phyloP scores from a whole-genome alignment of 2,113 vertebrate genomes.

The Corvus cornix region DNA sequence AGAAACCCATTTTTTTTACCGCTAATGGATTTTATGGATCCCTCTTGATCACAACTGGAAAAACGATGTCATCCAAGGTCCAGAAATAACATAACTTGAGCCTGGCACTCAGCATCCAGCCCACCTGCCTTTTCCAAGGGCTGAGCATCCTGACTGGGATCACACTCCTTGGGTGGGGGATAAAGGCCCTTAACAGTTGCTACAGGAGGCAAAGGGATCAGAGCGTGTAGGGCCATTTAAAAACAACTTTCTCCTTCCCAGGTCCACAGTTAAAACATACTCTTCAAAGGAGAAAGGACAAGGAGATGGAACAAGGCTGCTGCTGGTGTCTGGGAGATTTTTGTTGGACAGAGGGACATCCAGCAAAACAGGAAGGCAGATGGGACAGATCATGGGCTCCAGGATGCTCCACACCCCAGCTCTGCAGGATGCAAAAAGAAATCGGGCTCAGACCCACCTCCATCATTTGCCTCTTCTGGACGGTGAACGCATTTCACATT shows the following conservation, averaged over 20 bases:
- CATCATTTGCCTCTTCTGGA: constrained; percentile 28
- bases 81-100: constrained; percentile 67
- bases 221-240: neutral
- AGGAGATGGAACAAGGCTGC: neutral
- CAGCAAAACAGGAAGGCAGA: neutral
- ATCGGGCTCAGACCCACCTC: neutral
- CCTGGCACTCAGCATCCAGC: constrained; percentile 30
- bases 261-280: neutral
- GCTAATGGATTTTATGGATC: constrained; percentile 62
- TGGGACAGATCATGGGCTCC: neutral
- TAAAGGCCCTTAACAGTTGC: neutral
- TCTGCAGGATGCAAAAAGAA: neutral
- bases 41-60: constrained; percentile 59
- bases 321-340: neutral
- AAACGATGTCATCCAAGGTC: constrained; percentile 50
- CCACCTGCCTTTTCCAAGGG: constrained; percentile 40
- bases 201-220: neutral
- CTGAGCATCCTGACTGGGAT: neutral
- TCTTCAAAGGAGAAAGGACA: neutral
- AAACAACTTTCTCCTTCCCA: neutral
- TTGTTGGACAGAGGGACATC: neutral
- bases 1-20: constrained; percentile 33
- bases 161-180: neutral
- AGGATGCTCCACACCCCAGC: neutral
- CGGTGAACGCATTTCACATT: constrained; percentile 26